These are phyloP conservation scores for Mustelus asterias DNA, from an alignment of 2,113 vertebrate genomes.

Conservation along the genomic window DNA sequence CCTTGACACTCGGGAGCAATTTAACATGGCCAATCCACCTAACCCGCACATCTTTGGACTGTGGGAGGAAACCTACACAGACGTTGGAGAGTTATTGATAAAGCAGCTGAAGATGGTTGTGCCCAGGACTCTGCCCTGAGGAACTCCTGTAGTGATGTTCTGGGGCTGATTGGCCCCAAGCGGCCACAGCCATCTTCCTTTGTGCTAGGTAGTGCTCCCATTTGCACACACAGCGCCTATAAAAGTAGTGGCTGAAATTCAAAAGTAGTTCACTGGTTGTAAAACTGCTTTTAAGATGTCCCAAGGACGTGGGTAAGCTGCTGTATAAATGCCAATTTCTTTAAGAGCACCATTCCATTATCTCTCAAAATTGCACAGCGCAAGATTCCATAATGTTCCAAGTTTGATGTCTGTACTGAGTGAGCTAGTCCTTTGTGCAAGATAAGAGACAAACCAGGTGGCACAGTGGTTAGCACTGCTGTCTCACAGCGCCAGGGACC, in stretches of 20 bases:
- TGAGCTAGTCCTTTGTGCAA: neutral
- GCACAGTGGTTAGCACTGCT: no score
- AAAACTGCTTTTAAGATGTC: neutral
- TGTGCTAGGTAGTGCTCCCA: neutral
- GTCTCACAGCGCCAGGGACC: no score
- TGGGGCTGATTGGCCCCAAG: no score
- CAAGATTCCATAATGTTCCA: neutral
- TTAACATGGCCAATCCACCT: no score
- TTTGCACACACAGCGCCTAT: neutral
- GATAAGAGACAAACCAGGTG: neutral
- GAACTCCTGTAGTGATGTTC: no score
- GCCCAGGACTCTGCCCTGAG: no score
- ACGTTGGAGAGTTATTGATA: no score
- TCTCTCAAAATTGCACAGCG: neutral
- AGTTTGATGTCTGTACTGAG: neutral
- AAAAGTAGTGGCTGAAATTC: neutral
- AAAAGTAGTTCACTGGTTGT: neutral
- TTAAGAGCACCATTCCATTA: neutral
- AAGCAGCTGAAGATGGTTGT: no score
- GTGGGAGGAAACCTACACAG: no score
- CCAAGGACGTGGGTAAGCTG: neutral
- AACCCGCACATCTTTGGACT: no score
- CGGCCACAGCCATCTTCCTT: neutral
- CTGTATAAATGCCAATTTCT: neutral
- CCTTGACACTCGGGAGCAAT: no score